Conservation (phyloP, 2,888 invertebrate genomes). For the Leucophenga maculata region DNA sequence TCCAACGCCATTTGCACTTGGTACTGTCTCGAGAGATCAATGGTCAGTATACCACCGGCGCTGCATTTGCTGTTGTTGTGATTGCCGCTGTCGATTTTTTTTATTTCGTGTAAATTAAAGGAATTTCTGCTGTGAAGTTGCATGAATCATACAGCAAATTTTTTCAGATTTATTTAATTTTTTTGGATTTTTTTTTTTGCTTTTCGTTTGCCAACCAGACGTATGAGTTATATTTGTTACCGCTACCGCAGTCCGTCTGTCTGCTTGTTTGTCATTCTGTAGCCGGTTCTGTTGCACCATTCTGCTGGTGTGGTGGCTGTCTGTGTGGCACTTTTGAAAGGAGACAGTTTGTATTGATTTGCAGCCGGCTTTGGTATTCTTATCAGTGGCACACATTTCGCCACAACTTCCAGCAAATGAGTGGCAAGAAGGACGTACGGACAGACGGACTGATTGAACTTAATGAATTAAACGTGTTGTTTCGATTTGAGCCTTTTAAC, state of each 20-base stretch:
- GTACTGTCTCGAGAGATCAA: constrained; percentile 11
- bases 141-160: constrained; percentile 19
- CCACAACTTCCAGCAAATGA: background rate
- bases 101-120: constrained; percentile 9
- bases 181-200: background rate
- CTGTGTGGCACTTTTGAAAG: constrained; percentile 32
- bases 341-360: constrained; percentile 22
- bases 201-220: background rate
- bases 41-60: constrained; percentile 14
- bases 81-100: background rate
- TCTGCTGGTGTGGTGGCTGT: background rate
- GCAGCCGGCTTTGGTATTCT: constrained; percentile 21
- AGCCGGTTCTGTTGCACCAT: background rate
- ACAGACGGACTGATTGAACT: background rate
- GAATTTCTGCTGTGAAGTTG: constrained; percentile 18
- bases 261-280: background rate
- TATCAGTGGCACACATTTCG: constrained; percentile 6
- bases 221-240: constrained; percentile 19
- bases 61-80: constrained; percentile 12
- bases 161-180: background rate
- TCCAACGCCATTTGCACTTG: background rate
- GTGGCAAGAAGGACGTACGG: too few relatives aligned
- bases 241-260: too few relatives aligned
- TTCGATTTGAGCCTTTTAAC: background rate
- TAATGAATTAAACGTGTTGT: constrained; percentile 7